Base-by-base conservation (phyloP, 2,888 invertebrate genomes). In the Tipula lateralis region DNA sequence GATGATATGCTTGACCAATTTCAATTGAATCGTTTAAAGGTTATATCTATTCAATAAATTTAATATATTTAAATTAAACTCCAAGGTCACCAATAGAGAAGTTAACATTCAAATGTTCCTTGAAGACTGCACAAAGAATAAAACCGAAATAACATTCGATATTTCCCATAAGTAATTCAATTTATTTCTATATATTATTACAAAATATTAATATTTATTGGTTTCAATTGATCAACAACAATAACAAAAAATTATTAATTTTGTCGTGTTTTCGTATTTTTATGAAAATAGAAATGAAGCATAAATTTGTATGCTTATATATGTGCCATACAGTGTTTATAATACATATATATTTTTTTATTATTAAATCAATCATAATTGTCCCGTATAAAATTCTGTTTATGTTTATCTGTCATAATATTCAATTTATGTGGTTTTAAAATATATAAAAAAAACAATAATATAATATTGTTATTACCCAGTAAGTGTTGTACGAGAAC, bases 321-420 rank as follows among this genome's bases (percentile, higher is more conserved):
- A 36, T 9, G 12, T 36, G 6, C 6, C 6, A 5, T 9, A 36
- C 36, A 36, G 36, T 36, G 12, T 36, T 36, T 36, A 36, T 36
- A 36, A 36, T 36, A 36, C 9, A 36, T 36, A 9, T 36, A 36
- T 36, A 36, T 36, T 34, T 36, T 50, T 50, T 50, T 50, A 50
- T 50, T 50, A 50, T 16, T 50, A 50, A 50, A 66, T 66, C 66
- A 66, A 66, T 66, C 66, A 24, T 66, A 66, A 66, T 66, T 66
- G 66, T 24, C 66, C 66, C 66, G 66, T 24, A 66, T 66, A 66
- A 24, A 66, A 66, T 66, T 66, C 19, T 66, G 66, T 66, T 66
- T 66, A 66, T 66, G 66, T 24, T 66, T 66, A 66, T 24, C 24
- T 24, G 66, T 66, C 66, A 66, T 50, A 50, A 50, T 50, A 50